A percentile compares a stretch with the other conserved stretches of the same genome.
These are phyloP conservation scores for Cataglyphis livida DNA, from an alignment of 2,888 invertebrate genomes.

Conservation along the genomic window DNA sequence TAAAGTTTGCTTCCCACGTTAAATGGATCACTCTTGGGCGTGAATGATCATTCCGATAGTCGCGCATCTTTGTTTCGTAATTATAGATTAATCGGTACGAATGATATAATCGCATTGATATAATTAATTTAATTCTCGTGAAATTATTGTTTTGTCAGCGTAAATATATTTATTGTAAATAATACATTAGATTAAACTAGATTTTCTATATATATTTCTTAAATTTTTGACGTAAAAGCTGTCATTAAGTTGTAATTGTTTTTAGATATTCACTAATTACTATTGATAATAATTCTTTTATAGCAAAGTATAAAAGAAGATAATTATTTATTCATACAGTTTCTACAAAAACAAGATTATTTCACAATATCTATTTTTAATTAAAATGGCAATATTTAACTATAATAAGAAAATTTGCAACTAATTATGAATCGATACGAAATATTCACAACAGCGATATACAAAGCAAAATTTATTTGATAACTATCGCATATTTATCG, in stretches of 20 bases:
- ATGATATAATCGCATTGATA: neutral
- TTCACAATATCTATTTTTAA: constrained; percentile 14
- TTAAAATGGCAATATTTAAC: neutral
- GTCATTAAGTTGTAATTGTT: neutral
- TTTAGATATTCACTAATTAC: constrained; percentile 17
- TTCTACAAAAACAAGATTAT: constrained; percentile 5
- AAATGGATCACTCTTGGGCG: constrained; percentile 34
- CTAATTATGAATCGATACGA: constrained; percentile 8
- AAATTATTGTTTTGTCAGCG: neutral
- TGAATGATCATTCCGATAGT: constrained; percentile 51
- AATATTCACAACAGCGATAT: neutral
- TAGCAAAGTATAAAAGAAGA: neutral
- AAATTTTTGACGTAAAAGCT: neutral
- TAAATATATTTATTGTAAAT: neutral
- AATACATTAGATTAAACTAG: neutral
- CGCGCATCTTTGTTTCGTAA: constrained; percentile 54
- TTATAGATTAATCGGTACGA: constrained; percentile 43
- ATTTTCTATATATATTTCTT: neutral
- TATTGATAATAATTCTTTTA: neutral
- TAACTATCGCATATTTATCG: neutral
- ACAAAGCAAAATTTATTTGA: constrained; percentile 13
- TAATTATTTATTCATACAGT: constrained; percentile 8
- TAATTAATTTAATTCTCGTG: neutral
- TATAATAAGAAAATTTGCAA: constrained; percentile 10
- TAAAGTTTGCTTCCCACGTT: constrained; percentile 59